A percentile compares a stretch with the other conserved stretches of the same genome.
These are phyloP conservation scores for Heliconius congener DNA, from an alignment of 1,140 invertebrate species.

Conservation along the genomic window DNA sequence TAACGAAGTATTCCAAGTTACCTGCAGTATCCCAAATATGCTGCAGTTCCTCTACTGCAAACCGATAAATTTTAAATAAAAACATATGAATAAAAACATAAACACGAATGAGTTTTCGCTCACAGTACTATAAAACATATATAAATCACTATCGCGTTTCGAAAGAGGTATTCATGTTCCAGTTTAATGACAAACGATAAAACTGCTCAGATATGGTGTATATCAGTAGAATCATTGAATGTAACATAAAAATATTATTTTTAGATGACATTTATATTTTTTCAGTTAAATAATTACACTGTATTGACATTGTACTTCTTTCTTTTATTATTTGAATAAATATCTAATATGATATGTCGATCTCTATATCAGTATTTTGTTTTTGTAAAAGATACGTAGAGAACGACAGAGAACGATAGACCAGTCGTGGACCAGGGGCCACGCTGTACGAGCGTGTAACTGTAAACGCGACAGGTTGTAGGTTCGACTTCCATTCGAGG, in stretches of 20 bases:
- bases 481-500: too few species aligned
- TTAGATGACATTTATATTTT: background rate
- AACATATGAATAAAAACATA: slow-evolving; percentile 11
- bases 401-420: too few species aligned
- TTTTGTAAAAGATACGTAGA: too few species aligned
- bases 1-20: too few species aligned
- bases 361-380: background rate
- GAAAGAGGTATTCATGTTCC: slow-evolving; percentile 51
- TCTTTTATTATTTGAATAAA: background rate
- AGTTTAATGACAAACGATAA: slow-evolving; percentile 68
- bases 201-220: slow-evolving; percentile 53
- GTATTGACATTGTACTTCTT: background rate
- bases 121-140: slow-evolving; percentile 35
- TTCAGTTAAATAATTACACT: background rate
- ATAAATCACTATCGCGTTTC: slow-evolving; percentile 44
- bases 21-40: too few species aligned
- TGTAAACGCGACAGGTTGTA: too few species aligned
- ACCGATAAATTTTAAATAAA: background rate
- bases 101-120: slow-evolving; percentile 2
- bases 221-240: slow-evolving; percentile 10
- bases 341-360: background rate
- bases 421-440: too few species aligned
- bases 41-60: background rate
- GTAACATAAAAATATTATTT: background rate
- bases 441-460: too few species aligned